Evolutionary conservation across 2,888 invertebrate species (phyloP), one percentile per base, ranked within the genome.

Genomic region (Myopa testacea): DNA sequence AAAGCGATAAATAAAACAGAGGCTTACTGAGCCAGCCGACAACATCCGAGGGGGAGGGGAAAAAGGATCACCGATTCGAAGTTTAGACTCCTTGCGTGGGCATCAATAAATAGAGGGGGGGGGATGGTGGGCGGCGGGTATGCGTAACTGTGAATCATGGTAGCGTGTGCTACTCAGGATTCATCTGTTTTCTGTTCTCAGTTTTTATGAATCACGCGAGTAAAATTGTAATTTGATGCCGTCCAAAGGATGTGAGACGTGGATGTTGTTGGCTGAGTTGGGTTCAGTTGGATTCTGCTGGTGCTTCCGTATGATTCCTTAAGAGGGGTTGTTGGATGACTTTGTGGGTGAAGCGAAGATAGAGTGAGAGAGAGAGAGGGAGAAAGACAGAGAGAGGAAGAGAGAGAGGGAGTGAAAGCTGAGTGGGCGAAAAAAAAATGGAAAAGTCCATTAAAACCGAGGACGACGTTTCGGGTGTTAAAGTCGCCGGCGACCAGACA

Each of bases 171-270:
- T 45, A 45, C 45, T 45, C 45, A 45, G 45, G 58, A 71, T 40
- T 71, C 74, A n/a, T 65, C 37, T 71, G 7, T 62, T 12, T 73
- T 73, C 62, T 19, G 19, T 63, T 12, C 50, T 45, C 63, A 19
- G 34, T 82, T 81, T 81, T 80, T 81, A 83, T 86, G 85, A 85
- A 84, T 86, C 85, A 85, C 84, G 75, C 72, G 75, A 81, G 68
- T 75, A 78, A 76, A 75, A 71, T 76, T 77, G 86, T 86, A 85
- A 86, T 84, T 84, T 81, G 85, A 81, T 71, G 75, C 65, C 58
- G 45, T 40, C 60, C 37, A 34, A 65, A 45, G 52, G 63, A 74
- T 65, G 65, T 52, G 63, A 63, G 52, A 65, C 65, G 37, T 70
- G 70, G 52, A 58, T 68, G 50, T 50, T 19, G 73, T 79, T 67